Base-by-base conservation (phyloP, 2,888 invertebrate species). In the Melitaea athalia region DNA sequence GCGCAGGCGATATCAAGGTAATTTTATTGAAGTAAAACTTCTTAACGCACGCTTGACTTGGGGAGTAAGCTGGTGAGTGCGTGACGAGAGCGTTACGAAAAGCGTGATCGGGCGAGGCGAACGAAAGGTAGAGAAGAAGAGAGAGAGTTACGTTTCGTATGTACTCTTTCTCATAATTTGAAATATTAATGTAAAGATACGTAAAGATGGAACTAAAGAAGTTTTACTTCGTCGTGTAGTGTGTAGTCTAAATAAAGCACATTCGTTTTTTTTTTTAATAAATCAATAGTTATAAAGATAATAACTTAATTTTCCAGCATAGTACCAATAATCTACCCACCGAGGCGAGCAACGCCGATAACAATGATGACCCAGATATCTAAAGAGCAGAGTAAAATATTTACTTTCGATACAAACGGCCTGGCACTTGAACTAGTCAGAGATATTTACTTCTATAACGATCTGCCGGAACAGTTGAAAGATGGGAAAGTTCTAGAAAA, bases 1-100 rank as follows among this genome's bases (percentile, higher is more conserved):
- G 93, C 96, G 0, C 91, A 93, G 59, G 94, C 96, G 4, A 93
- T 97, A 50, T 78, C 88, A 0, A 83, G 78, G 91, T 92, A 75
- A 82, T 11, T 55, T 53, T 17, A 0, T 12, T 8, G n/a, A n/a
- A n/a, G n/a, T n/a, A n/a, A n/a, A n/a, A n/a, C n/a, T n/a, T n/a
- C n/a, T n/a, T n/a, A n/a, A n/a, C n/a, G n/a, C n/a, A 50, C 8
- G 17, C 17, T 24, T 24, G 24, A 24, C 24, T 2, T 24, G 24
- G 24, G 24, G 24, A 24, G 24, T n/a, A n/a, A n/a, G n/a, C n/a
- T n/a, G n/a, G n/a, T n/a, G n/a, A n/a, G n/a, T n/a, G n/a, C n/a
- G n/a, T n/a, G n/a, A n/a, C n/a, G n/a, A n/a, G n/a, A n/a, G n/a
- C n/a, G n/a, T n/a, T n/a, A n/a, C n/a, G n/a, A n/a, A n/a, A n/a